phyloP scores from a whole-genome alignment of 1,140 invertebrate species.

The Drosophila guanche region DNA sequence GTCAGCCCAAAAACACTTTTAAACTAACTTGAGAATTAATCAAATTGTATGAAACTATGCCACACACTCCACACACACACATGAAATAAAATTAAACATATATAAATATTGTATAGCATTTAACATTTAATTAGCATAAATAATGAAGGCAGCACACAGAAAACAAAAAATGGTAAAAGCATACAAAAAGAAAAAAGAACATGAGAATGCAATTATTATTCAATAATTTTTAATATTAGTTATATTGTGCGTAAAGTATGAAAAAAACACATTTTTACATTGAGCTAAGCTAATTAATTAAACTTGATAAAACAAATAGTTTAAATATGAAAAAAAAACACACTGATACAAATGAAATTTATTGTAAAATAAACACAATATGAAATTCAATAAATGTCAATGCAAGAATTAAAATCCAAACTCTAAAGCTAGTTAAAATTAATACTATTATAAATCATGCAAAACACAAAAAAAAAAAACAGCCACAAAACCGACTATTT shows the following conservation, averaged over 20 bases:
- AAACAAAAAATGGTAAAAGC: constrained; percentile 39
- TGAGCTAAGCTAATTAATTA: constrained; percentile 82
- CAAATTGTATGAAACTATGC: constrained; percentile 77
- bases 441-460: constrained; percentile 70
- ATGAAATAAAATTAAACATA: constrained; percentile 51
- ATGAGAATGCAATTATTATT: constrained; percentile 74
- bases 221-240: constrained; percentile 82
- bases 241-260: constrained; percentile 65
- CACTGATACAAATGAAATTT: constrained; percentile 57
- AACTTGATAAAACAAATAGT: constrained; percentile 69
- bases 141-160: constrained; percentile 48
- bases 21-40: constrained; percentile 80
- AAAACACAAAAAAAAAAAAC: constrained; percentile 47
- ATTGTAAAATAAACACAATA: constrained; percentile 74
- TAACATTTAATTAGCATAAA: constrained; percentile 80
- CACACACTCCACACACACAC: constrained; percentile 33
- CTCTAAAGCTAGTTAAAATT: constrained; percentile 83
- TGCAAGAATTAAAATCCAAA: constrained; percentile 66
- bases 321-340: constrained; percentile 53
- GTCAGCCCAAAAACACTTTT: constrained; percentile 48
- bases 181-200: constrained; percentile 51
- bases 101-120: constrained; percentile 75
- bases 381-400: constrained; percentile 78
- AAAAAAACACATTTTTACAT: constrained; percentile 72
- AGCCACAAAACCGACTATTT: constrained; percentile 76